Base-by-base conservation (phyloP, 2,113 vertebrate species). In the Oncorhynchus mykiss region DNA sequence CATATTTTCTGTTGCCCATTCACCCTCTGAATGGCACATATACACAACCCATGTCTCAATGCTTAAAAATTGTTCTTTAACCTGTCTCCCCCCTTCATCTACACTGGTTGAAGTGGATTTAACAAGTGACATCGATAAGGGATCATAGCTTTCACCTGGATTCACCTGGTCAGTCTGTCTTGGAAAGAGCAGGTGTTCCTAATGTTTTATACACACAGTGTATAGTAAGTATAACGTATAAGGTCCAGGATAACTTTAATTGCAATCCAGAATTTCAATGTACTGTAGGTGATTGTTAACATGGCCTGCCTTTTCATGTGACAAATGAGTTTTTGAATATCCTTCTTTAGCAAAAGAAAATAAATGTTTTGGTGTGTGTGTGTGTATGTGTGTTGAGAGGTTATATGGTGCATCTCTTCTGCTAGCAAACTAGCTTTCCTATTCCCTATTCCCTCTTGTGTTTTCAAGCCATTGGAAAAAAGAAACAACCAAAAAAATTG, bases 401-500 rank as follows among this genome's bases (percentile, higher is more conserved):
- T 45, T 45, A 20, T 74, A 72, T 62, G n/a, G 3, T 24, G 12
- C 27, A 45, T 12, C 39, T 45, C 9, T 45, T 45, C 8, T 45
- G 9, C 9, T 45, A 45, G 39, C 39, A 54, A 70, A 31, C 27
- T 70, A 57, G 57, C 73, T 73, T 60, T 71, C 76, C 68, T 62
- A 5, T 34, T 31, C 75, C 71, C 34, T 70, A 64, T 62, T 71
- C 66, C 74, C n/a, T 62, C 18, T 22, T 13, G 4, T 39, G 7
- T 54, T 48, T 24, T 66, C 11, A 49, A 70, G 25, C 24, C 31
- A 51, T 80, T 75, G 75, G 78, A 89, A 90, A 45, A 91, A 91
- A 90, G 87, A 91, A 92, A 90, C 90, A 92, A 90, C 90, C 88
- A 91, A 91, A 90, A 78, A 74, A 48, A 13, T 67, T 25, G 73